These are phyloP conservation scores for Candoia aspera DNA, from an alignment of 2,113 vertebrate genomes.

Conservation along the genomic window DNA sequence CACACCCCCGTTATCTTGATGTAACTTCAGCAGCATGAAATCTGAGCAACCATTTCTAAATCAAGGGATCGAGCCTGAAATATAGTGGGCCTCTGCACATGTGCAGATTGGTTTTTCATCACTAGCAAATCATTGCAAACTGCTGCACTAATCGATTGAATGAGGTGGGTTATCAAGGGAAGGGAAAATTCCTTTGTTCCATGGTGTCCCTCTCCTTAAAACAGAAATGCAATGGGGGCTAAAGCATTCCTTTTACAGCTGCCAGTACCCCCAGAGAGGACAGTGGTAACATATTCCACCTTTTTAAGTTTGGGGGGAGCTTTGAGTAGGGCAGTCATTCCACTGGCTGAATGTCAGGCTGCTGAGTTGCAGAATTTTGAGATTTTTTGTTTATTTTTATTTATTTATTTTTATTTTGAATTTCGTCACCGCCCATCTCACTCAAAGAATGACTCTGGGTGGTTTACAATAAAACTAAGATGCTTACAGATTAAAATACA, in stretches of 20 bases:
- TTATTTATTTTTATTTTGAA: too few relatives aligned
- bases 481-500: too few relatives aligned
- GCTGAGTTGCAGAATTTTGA: too few relatives aligned
- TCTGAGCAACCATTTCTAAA: not conserved
- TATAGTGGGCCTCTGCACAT: not conserved
- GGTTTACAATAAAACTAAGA: too few relatives aligned
- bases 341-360: too few relatives aligned
- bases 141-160: not conserved
- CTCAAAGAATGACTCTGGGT: too few relatives aligned
- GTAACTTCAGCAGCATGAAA: not conserved
- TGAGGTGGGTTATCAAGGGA: not conserved
- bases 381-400: too few relatives aligned
- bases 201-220: not conserved
- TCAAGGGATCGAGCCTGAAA: not conserved
- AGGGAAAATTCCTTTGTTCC: not conserved
- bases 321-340: too few relatives aligned
- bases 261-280: not conserved
- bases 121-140: not conserved
- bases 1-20: not conserved
- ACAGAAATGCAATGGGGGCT: not conserved
- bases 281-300: not conserved
- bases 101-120: not conserved
- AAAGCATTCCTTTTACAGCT: not conserved
- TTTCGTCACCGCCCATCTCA: too few relatives aligned
- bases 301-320: not conserved